Conservation (phyloP, 2,113 vertebrate genomes). For the Nycticebus coucang region DNA sequence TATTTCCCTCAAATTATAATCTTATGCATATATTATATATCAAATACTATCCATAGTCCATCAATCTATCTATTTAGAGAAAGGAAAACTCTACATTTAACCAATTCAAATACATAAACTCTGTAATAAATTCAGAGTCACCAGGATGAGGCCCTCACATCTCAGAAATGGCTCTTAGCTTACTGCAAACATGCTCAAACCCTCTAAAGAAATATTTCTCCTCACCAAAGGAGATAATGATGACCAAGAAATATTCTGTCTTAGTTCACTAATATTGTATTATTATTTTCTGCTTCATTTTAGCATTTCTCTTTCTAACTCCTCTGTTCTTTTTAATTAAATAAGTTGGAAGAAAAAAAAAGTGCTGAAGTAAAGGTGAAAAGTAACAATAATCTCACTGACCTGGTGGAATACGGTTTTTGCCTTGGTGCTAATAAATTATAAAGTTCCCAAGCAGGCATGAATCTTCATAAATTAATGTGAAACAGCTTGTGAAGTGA, state of each 20-base stretch:
- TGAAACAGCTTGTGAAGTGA: neutral
- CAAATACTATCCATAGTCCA: too few relatives aligned
- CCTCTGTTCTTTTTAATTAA: conserved; percentile 46
- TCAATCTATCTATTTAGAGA: neutral
- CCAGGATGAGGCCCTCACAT: neutral
- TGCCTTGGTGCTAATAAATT: neutral
- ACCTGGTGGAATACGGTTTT: neutral
- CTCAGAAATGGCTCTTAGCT: neutral
- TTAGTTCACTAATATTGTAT: neutral
- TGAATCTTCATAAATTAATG: conserved; percentile 15
- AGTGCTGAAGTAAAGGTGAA: conserved; percentile 38
- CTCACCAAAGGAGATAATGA: neutral
- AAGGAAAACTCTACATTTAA: neutral
- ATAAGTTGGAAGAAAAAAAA: conserved; percentile 13
- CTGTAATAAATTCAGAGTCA: neutral
- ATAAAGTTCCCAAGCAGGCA: neutral
- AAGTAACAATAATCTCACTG: neutral
- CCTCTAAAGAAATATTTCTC: neutral
- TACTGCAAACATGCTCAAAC: neutral
- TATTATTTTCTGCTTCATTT: conserved; percentile 21
- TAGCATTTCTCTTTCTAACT: conserved; percentile 14
- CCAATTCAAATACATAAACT: neutral
- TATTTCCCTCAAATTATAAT: neutral
- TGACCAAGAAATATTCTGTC: neutral
- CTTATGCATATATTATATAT: too few relatives aligned